phyloP scores from a whole-genome alignment of 2,797 vertebrate species.

The Gymnocypris eckloni region DNA sequence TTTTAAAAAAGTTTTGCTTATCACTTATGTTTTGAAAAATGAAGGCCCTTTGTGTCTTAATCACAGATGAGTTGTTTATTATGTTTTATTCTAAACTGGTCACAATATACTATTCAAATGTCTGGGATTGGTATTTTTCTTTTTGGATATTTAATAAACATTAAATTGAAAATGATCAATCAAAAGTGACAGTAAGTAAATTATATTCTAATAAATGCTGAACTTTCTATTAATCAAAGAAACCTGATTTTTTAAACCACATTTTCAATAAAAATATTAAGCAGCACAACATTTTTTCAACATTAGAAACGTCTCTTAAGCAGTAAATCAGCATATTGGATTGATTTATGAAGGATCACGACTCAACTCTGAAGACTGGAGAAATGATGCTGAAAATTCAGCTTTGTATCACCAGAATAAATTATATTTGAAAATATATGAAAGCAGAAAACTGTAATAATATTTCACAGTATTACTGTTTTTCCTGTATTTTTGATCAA shows the following conservation, averaged over 20 bases:
- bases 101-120: no score
- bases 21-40: neutral
- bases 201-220: neutral
- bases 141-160: neutral
- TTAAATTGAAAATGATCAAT: neutral
- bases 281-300: neutral
- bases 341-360: neutral
- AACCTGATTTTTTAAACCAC: no score
- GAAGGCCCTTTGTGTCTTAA: neutral
- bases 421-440: neutral
- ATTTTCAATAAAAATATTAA: neutral
- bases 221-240: neutral
- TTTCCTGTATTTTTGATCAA: neutral
- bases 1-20: neutral
- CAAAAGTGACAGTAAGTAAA: neutral
- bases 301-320: neutral
- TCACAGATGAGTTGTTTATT: no score
- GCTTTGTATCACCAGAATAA: neutral
- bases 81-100: neutral
- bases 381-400: neutral
- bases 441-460: neutral
- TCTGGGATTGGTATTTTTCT: neutral
- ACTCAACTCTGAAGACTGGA: neutral
- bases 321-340: no score
- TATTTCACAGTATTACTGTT: neutral